Evolutionary conservation across 2,888 invertebrate species (phyloP).

Genomic region (Ethmia dodecea): DNA sequence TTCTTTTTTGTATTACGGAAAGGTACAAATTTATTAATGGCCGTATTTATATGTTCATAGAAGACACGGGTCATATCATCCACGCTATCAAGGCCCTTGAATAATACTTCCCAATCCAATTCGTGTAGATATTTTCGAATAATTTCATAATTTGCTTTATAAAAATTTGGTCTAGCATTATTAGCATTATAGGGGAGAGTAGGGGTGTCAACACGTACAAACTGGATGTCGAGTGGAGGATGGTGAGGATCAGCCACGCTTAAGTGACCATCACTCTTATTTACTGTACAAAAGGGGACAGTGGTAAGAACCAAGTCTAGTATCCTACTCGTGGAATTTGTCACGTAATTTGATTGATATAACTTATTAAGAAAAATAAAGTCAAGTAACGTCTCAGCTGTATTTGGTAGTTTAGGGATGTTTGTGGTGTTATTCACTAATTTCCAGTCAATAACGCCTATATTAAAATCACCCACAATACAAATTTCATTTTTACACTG

Average conservation of each 20-base stretch:
- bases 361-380: background rate
- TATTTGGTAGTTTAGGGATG: background rate
- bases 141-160: too few species aligned
- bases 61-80: background rate
- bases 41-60: background rate
- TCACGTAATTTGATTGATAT: background rate
- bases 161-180: too few species aligned
- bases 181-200: too few species aligned
- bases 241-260: too few species aligned
- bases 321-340: background rate
- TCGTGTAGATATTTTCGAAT: too few species aligned
- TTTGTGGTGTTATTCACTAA: background rate
- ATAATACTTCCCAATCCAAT: too few species aligned
- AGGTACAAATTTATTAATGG: background rate
- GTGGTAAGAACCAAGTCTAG: background rate
- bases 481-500: background rate
- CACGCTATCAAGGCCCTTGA: background rate
- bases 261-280: too few species aligned
- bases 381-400: background rate
- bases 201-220: too few species aligned
- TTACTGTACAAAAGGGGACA: background rate
- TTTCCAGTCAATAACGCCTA: conserved; percentile 3
- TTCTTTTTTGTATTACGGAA: background rate
- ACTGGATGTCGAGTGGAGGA: too few species aligned
- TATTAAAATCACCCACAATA: conserved; percentile 7